Evolutionary conservation across 2,797 vertebrate genomes (phyloP), one percentile per base, ranked within the genome.

Genomic region (Xiphorhynchus erythropygius): DNA sequence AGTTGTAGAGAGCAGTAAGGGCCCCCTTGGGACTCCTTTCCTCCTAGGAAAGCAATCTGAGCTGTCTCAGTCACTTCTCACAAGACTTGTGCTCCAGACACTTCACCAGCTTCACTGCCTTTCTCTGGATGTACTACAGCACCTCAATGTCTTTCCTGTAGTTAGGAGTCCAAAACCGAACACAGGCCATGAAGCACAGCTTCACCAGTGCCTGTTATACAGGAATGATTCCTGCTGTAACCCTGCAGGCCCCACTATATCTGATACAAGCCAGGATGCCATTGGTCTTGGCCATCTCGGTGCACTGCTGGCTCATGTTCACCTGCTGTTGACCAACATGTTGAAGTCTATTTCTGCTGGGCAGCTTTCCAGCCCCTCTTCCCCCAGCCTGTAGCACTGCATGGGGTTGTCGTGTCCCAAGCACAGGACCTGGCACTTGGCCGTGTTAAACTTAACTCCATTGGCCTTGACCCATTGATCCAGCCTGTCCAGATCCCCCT

Each of bases 1-100:
- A 19, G 11, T 8, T 56, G 15, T 4, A 19, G 28, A 68, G 35
- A 50, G 12, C 0, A 0, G 5, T n/a, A 16, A 44, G 11, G 17
- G 22, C 3, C 18, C 35, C 4, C 13, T 14, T 8, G 11, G 62
- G 16, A 8, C 24, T 85, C 21, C 21, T 50, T 56, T 63, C 22
- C 12, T 75, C 28, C 18, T n/a, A 62, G 8, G 4, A 15, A 56
- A 63, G 33, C 13, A 68, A 17, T 5, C 10, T 18, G 22, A 32
- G 5, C 12, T 80, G 17, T 5, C 6, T 39, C 55, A 49, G 27
- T 5, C 37, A 14, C 25, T 46, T 11, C 22, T 52, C 30, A 35
- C 13, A 24, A 25, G 4, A 24, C 9, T 18, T 57, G n/a, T 52
- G 18, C 18, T 75, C n/a, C 42, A 57, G n/a, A 50, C 7, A 9